Percentiles rank a stretch among this genome's conserved stretches.
Conservation (phyloP, 2,888 invertebrate species). For the Sinelater perroti region DNA sequence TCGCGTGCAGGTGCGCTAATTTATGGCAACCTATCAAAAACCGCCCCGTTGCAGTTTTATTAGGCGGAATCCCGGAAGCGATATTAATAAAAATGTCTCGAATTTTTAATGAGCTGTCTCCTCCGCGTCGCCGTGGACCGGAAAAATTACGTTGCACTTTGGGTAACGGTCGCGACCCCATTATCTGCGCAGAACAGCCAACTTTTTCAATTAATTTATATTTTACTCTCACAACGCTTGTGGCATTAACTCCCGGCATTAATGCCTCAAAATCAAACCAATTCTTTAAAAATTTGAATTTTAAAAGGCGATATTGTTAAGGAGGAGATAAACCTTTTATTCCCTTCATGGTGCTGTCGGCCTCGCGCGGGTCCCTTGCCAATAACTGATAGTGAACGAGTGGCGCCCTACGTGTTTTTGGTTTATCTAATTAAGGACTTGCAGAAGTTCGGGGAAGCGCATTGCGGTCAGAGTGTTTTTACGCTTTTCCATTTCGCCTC, state of each 20-base stretch:
- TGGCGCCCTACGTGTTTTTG: conserved; percentile 17
- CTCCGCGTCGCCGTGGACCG: background rate
- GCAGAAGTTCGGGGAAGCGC: background rate
- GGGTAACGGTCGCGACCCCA: background rate
- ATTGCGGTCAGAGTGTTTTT: background rate
- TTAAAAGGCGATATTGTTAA: conserved; percentile 28
- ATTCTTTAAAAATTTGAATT: conserved; percentile 29
- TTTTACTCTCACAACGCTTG: conserved; percentile 13
- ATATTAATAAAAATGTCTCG: background rate
- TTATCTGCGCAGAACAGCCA: conserved; percentile 2
- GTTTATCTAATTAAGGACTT: conserved; percentile 22
- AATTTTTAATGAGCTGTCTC: background rate
- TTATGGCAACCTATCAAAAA: background rate
- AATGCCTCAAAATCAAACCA: conserved; percentile 26
- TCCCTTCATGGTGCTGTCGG: conserved; percentile 25
- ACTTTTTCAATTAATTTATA: conserved; percentile 18
- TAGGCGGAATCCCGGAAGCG: background rate
- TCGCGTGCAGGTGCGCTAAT: background rate
- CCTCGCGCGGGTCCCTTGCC: conserved; percentile 10
- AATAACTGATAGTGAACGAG: conserved; percentile 22
- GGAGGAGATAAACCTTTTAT: conserved; percentile 32
- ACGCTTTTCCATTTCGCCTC: conserved; percentile 4
- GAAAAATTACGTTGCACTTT: conserved; percentile 3
- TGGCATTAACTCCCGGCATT: conserved; percentile 22
- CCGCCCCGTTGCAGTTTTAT: background rate